These are phyloP conservation scores for Cricetomys ansorgei DNA, from an alignment of 2,113 vertebrate genomes.

Conservation along the genomic window DNA sequence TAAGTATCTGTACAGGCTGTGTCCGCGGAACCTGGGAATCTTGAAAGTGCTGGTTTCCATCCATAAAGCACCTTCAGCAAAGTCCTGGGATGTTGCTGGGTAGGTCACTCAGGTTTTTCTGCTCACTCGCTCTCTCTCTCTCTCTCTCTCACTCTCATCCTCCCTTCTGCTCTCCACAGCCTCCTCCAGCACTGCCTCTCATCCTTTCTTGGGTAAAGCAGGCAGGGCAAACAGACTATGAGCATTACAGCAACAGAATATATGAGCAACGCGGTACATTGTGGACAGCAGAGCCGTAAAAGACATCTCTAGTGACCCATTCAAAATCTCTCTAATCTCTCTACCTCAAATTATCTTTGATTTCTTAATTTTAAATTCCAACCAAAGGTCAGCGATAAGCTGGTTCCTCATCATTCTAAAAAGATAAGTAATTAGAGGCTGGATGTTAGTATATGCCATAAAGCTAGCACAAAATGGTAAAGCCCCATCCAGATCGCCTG, in stretches of 20 bases:
- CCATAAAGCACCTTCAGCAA: background rate
- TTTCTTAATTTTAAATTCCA: background rate
- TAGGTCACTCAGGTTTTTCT: background rate
- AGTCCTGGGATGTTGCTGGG: rapidly evolving
- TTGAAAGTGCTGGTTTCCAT: rapidly evolving
- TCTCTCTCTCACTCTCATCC: too few species aligned
- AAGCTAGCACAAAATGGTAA: rapidly evolving
- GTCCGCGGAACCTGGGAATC: background rate
- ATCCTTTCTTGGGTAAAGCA: background rate
- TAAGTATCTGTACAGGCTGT: background rate
- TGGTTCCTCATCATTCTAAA: background rate
- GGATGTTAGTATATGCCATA: background rate
- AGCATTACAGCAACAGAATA: background rate
- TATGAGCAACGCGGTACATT: background rate
- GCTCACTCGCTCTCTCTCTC: too few species aligned
- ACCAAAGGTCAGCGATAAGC: background rate
- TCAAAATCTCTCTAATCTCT: background rate
- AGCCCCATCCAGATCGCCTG: background rate
- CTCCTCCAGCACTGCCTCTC: too few species aligned
- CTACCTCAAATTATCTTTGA: background rate
- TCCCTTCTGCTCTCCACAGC: background rate
- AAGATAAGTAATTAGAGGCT: background rate
- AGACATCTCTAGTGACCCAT: background rate
- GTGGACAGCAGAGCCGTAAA: background rate
- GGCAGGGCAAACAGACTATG: rapidly evolving